These are phyloP conservation scores for Sinopyrophorus schimmeli DNA, from an alignment of 2,888 invertebrate genomes.

Conservation along the genomic window DNA sequence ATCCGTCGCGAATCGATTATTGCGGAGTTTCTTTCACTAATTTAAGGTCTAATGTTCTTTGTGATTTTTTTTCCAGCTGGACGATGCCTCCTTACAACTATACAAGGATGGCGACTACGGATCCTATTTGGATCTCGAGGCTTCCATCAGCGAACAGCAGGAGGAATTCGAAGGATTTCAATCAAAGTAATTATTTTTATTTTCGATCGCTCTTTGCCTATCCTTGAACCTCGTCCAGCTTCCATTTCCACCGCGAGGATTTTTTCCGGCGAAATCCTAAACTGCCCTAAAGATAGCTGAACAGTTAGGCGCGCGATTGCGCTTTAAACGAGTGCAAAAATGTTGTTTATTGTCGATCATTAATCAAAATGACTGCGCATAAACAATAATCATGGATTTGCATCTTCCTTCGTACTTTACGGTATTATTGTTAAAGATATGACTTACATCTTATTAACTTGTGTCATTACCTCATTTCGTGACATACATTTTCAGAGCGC, in stretches of 20 bases:
- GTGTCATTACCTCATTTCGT: too few species aligned
- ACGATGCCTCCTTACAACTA: conserved; percentile 95
- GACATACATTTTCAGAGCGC: too few species aligned
- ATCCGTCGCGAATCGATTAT: conserved; percentile 21
- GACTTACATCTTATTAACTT: too few species aligned
- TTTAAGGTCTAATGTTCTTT: too few species aligned
- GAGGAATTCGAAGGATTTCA: conserved; percentile 97
- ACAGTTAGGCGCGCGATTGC: too few species aligned
- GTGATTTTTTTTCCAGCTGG: conserved; percentile 74
- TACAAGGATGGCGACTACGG: conserved; percentile 98
- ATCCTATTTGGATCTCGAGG: conserved; percentile 95
- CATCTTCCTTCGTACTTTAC: too few species aligned
- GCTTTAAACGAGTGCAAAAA: conserved; percentile 6
- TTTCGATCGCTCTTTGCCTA: too few species aligned
- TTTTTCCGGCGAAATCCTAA: too few species aligned
- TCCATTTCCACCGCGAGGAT: too few species aligned
- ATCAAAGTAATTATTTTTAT: conserved; percentile 76
- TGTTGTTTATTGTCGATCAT: conserved; percentile 8
- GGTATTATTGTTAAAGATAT: too few species aligned
- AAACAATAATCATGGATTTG: conserved; percentile 13
- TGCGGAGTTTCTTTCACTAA: conserved; percentile 17
- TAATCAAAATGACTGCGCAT: conserved; percentile 11
- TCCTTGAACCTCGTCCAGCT: too few species aligned
- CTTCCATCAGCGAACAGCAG: conserved; percentile 93
- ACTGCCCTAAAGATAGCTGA: too few species aligned